phyloP scores from a whole-genome alignment of 2,113 vertebrate species.

The Toxotes chatareus region DNA sequence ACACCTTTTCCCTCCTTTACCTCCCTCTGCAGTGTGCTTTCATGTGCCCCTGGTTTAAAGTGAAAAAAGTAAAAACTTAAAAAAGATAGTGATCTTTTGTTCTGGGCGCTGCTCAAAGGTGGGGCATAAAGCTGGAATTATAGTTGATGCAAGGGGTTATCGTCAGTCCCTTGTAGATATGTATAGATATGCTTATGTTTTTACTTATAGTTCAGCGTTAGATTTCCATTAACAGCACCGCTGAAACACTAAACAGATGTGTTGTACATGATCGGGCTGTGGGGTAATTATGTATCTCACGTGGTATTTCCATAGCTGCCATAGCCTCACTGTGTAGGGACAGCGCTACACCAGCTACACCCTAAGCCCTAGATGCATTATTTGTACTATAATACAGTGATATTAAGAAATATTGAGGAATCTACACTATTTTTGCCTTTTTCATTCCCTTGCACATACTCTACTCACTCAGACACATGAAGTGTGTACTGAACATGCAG shows the following conservation, averaged over 20 bases:
- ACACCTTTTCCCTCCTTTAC: background rate
- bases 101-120: constrained; percentile 22
- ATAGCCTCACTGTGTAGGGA: background rate
- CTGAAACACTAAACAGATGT: background rate
- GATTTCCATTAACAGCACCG: background rate
- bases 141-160: background rate
- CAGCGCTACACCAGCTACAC: too few relatives aligned
- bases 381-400: too few relatives aligned
- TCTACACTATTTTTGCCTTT: too few relatives aligned
- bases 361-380: too few relatives aligned
- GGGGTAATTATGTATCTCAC: background rate
- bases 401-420: too few relatives aligned
- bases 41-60: constrained; percentile 6
- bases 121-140: constrained; percentile 16
- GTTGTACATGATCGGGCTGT: background rate
- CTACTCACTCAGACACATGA: too few relatives aligned
- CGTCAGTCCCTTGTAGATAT: background rate
- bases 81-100: constrained; percentile 20
- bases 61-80: constrained; percentile 6
- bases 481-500: too few relatives aligned
- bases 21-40: background rate
- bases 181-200: background rate
- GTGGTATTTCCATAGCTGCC: background rate
- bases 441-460: too few relatives aligned
- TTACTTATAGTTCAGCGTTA: background rate